Evolutionary conservation across 2,888 invertebrate genomes (phyloP).

Genomic region (Monoplex corrugatus): DNA sequence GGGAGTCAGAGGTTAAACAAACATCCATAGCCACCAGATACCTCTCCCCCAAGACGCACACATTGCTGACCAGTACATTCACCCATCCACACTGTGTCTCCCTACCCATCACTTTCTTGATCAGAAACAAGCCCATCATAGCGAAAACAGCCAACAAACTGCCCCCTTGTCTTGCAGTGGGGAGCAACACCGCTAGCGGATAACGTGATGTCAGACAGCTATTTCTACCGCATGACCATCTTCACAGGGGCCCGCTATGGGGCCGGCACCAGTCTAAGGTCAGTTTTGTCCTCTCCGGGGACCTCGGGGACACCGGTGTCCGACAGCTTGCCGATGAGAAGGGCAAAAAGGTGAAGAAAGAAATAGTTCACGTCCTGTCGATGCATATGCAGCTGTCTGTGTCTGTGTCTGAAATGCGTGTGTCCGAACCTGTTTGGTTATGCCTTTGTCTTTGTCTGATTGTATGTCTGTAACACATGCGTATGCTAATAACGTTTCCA

Average conservation of each 20-base stretch:
- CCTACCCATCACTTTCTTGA: not conserved
- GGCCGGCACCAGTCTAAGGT: slow-evolving; percentile 75
- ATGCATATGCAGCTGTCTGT: too few species aligned
- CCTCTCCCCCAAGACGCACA: too few species aligned
- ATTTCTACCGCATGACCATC: slow-evolving; percentile 81
- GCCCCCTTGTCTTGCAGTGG: slow-evolving; percentile 68
- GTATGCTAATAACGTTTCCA: too few species aligned
- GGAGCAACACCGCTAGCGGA: slow-evolving; percentile 81
- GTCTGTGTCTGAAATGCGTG: too few species aligned
- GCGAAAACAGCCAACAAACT: not conserved
- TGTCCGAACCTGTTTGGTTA: too few species aligned
- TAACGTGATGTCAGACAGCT: slow-evolving; percentile 80
- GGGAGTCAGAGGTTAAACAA: too few species aligned
- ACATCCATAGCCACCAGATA: too few species aligned
- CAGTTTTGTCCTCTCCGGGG: slow-evolving; percentile 78
- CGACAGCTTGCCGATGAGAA: slow-evolving; percentile 76
- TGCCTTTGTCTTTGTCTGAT: too few species aligned
- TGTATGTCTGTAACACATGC: too few species aligned
- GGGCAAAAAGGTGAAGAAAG: slow-evolving; percentile 69
- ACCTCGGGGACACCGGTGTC: slow-evolving; percentile 76
- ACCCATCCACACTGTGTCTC: not conserved
- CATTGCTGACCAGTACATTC: too few species aligned
- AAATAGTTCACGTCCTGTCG: too few species aligned
- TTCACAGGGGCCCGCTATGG: slow-evolving; percentile 79
- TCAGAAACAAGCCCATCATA: not conserved